A percentile compares a stretch with the other conserved stretches of the same genome.
These are phyloP conservation scores for Festucalex cinctus DNA, from an alignment of 2,113 vertebrate genomes.

Conservation along the genomic window DNA sequence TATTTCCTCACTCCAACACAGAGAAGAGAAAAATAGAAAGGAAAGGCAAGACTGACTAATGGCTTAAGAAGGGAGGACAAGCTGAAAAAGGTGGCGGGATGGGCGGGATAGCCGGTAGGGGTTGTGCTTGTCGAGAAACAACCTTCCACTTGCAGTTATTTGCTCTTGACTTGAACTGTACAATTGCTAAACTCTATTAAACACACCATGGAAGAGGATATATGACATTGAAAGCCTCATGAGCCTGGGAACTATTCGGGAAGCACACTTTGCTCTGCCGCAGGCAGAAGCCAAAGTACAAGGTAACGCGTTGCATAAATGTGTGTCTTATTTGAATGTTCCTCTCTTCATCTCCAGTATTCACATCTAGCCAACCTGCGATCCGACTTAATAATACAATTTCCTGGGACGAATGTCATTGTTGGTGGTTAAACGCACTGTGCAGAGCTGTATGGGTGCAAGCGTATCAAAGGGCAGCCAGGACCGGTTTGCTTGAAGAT, in stretches of 20 bases:
- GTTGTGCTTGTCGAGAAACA: constrained; percentile 35
- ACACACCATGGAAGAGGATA: constrained; percentile 19
- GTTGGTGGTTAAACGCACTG: constrained; percentile 25
- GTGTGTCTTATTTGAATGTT: constrained; percentile 5
- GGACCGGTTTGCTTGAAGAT: constrained; percentile 55
- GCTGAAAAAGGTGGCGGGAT: constrained; percentile 50
- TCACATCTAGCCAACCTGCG: background rate
- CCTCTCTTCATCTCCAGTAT: constrained; percentile 4
- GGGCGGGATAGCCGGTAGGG: constrained; percentile 35
- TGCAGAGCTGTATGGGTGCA: constrained; percentile 21
- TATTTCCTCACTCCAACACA: background rate
- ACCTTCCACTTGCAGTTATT: constrained; percentile 36
- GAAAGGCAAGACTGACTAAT: constrained; percentile 7
- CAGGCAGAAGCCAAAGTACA: constrained; percentile 30
- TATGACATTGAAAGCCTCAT: constrained; percentile 23
- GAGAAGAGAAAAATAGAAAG: constrained; percentile 22
- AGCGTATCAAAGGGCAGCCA: constrained; percentile 47
- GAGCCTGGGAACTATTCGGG: constrained; percentile 17
- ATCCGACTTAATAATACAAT: background rate
- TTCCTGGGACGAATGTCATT: constrained; percentile 20
- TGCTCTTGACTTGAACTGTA: constrained; percentile 33
- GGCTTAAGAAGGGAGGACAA: constrained; percentile 24
- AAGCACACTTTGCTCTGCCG: constrained; percentile 19
- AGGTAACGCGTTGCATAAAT: constrained; percentile 37
- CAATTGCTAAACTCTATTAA: constrained; percentile 9